phyloP scores from a whole-genome alignment of 2,888 invertebrate genomes.

The Cephus nigrinus region DNA sequence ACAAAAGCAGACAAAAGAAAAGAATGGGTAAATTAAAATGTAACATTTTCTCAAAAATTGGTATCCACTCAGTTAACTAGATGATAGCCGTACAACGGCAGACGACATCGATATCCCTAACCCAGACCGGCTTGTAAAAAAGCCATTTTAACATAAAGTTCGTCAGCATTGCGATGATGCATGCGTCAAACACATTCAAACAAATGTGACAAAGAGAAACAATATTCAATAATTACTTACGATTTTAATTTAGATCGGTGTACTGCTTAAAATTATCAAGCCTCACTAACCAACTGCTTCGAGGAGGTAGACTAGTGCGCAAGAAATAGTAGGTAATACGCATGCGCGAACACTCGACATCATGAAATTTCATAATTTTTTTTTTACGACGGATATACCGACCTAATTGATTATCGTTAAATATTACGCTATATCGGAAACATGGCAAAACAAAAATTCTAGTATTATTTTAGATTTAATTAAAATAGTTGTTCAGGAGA shows the following conservation, averaged over 20 bases:
- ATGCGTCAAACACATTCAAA: neutral
- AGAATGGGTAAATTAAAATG: constrained; percentile 21
- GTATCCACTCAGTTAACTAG: neutral
- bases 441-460: neutral
- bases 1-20: constrained; percentile 4
- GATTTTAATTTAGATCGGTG: constrained; percentile 38
- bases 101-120: constrained; percentile 45
- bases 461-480: neutral
- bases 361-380: neutral
- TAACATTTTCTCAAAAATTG: constrained; percentile 12
- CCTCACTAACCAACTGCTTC: constrained; percentile 39
- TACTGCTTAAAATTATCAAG: constrained; percentile 43
- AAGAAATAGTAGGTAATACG: constrained; percentile 20
- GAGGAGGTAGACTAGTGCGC: constrained; percentile 8
- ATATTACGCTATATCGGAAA: neutral
- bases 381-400: neutral
- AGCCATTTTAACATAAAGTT: constrained; percentile 10
- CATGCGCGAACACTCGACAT: constrained; percentile 33
- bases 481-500: neutral
- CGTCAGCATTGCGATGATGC: neutral
- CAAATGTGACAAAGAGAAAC: neutral
- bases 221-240: constrained; percentile 39
- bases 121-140: constrained; percentile 43
- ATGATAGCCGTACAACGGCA: constrained; percentile 35
- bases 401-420: neutral